phyloP scores from a whole-genome alignment of 2,113 vertebrate species.

The Motacilla tschutschensis region DNA sequence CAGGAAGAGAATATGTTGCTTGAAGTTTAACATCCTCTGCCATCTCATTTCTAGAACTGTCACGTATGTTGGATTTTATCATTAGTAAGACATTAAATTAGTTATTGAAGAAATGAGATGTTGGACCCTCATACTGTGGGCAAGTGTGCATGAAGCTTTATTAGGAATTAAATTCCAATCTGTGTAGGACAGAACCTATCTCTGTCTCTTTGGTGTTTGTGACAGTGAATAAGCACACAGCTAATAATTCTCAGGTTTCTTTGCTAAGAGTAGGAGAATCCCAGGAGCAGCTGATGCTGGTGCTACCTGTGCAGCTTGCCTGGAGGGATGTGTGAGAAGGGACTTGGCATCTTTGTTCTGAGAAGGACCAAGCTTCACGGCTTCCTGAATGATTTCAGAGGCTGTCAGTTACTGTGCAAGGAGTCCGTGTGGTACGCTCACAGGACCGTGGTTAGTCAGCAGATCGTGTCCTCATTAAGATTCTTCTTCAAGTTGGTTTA shows the following conservation, averaged over 20 bases:
- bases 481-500: background rate
- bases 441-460: background rate
- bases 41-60: background rate
- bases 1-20: background rate
- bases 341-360: background rate
- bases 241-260: background rate
- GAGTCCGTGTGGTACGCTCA: fast-evolving
- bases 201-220: background rate
- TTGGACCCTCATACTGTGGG: background rate
- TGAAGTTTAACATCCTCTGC: background rate
- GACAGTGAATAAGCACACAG: background rate
- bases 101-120: background rate
- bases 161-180: background rate
- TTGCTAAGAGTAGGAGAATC: background rate
- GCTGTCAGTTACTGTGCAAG: background rate
- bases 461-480: background rate
- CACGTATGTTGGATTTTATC: background rate
- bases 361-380: fast-evolving
- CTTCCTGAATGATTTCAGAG: background rate
- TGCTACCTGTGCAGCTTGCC: background rate
- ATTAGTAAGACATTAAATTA: background rate
- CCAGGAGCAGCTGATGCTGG: background rate
- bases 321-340: background rate
- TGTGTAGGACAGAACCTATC: background rate
- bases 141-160: background rate